Base-by-base conservation (phyloP, 2,797 vertebrate species). In the Epinephelus malabaricus region DNA sequence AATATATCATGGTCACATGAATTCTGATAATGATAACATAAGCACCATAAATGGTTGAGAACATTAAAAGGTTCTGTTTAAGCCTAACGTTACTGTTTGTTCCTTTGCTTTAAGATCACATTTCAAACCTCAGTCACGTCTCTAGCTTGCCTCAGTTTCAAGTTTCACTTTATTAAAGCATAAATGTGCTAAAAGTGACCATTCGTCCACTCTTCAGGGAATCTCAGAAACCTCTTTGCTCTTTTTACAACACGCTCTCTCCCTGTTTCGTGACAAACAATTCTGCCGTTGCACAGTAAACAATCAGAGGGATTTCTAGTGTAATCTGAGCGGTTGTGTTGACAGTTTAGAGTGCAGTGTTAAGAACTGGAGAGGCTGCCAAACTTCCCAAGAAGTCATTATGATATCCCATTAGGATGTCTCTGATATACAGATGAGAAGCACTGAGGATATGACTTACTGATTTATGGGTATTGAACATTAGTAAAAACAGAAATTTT, bases 251-350 rank as follows among this genome's bases (percentile, higher is more conserved):
- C 46, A 12, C 0, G 23, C 4, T 69, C 15, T 15, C 47, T 47
- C 60, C 43, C 25, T 54, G 47, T 69, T 69, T 40, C 1, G 5
- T 50, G n/a, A 38, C 13, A 40, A 74, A 63, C 21, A 70, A 64
- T 67, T 66, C 21, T 53, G 46, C 13, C 3, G 49, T 13, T 18
- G 21, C 23, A 27, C 5, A 10, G 46, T 21, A 23, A 65, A 69
- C 70, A 40, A 23, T 68, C n/a, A 1, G 21, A 63, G 6, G 15
- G 27, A 53, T 43, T 10, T 43, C 14, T 53, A 2, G 0, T 68
- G 19, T 61, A 59, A 72, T 54, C 51, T 40, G 21, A 73, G n/a
- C 56, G 19, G 12, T 59, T 40, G 5, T 65, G 50, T 78, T 60
- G 40, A 78, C 38, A 25, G 6, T 54, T 5, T 65, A 6, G 65